Percentiles rank a stretch among this genome's conserved stretches.
Evolutionary conservation across 2,797 vertebrate genomes (phyloP).

Genomic region (Luscinia megarhynchos): DNA sequence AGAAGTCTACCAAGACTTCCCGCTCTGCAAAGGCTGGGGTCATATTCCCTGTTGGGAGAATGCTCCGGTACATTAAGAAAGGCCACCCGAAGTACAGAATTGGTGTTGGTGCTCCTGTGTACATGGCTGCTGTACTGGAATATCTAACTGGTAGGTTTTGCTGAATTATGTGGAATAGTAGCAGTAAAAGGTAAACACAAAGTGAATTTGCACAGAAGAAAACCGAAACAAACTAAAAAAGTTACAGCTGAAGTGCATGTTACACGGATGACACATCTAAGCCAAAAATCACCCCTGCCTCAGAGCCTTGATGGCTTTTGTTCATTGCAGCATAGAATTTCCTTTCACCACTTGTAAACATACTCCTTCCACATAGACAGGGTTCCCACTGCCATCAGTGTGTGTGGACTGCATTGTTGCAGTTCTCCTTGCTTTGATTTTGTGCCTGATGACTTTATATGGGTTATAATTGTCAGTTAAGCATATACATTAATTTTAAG

Average conservation of each 20-base stretch:
- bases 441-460: background rate
- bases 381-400: background rate
- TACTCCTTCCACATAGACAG: background rate
- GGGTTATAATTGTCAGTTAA: background rate
- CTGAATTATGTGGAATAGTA: background rate
- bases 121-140: constrained; percentile 96
- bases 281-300: background rate
- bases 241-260: background rate
- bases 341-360: background rate
- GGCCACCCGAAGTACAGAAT: constrained; percentile 95
- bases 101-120: constrained; percentile 96
- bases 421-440: background rate
- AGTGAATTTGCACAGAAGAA: background rate
- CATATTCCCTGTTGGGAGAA: constrained; percentile 97
- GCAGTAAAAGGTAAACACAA: background rate
- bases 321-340: background rate
- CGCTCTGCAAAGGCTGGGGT: constrained; percentile 95
- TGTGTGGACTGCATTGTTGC: background rate
- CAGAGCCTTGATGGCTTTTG: background rate
- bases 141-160: constrained; percentile 91
- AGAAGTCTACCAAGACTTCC: constrained; percentile 96
- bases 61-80: constrained; percentile 96
- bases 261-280: background rate
- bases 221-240: accelerated
- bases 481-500: background rate